Evolutionary conservation across 2,113 vertebrate species (phyloP).

Genomic region (Hoplias malabaricus): DNA sequence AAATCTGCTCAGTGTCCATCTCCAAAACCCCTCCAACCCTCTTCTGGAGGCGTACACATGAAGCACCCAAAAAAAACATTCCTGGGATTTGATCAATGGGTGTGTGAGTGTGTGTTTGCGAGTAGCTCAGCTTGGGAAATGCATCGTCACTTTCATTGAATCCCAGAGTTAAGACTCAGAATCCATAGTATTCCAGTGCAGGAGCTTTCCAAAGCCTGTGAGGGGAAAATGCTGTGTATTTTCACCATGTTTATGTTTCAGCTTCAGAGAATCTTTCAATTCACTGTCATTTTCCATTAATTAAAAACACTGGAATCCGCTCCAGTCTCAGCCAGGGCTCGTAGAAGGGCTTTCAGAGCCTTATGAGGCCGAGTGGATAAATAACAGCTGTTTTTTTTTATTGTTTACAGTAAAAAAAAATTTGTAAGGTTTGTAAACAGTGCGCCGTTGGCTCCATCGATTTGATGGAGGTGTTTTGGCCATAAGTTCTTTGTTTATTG

Average conservation of each 20-base stretch:
- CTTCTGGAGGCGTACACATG: constrained; percentile 14
- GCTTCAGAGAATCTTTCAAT: background rate
- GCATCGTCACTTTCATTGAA: background rate
- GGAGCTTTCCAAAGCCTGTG: background rate
- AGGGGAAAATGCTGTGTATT: background rate
- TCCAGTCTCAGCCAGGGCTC: too few species aligned
- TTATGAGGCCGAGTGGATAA: too few species aligned
- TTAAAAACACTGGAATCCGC: too few species aligned
- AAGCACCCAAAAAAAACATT: constrained; percentile 23
- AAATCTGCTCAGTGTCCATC: too few species aligned
- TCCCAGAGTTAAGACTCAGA: background rate
- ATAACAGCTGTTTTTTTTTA: too few species aligned
- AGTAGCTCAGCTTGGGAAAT: background rate
- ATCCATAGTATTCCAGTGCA: background rate
- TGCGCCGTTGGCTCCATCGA: too few species aligned
- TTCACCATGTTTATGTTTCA: background rate
- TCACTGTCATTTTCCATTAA: too few species aligned
- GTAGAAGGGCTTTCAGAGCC: too few species aligned
- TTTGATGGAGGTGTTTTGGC: too few species aligned
- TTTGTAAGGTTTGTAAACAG: too few species aligned
- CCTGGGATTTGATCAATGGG: background rate
- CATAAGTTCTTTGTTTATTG: too few species aligned
- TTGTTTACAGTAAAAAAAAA: too few species aligned
- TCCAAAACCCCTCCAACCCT: background rate
- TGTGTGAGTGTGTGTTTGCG: background rate